phyloP scores from a whole-genome alignment of 2,888 invertebrate species.

The Drosophila gaucha region DNA sequence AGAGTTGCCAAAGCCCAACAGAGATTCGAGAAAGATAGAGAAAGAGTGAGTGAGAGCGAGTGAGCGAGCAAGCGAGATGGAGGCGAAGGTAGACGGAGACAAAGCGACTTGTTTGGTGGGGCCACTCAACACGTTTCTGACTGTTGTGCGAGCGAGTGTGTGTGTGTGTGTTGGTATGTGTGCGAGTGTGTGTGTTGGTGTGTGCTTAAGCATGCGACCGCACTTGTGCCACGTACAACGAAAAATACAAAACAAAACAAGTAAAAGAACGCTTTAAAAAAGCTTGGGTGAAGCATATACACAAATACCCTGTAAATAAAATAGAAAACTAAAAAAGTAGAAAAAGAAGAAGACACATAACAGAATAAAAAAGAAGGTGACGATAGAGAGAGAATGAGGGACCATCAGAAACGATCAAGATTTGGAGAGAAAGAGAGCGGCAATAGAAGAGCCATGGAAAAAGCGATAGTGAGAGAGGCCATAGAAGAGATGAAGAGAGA shows the following conservation, averaged over 20 bases:
- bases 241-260: slow-evolving; percentile 54
- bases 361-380: background rate
- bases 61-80: slow-evolving; percentile 16
- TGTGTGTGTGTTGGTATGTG: slow-evolving; percentile 33
- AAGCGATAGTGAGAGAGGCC: background rate
- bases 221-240: slow-evolving; percentile 79
- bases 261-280: slow-evolving; percentile 34
- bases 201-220: slow-evolving; percentile 79
- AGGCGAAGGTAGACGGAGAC: slow-evolving; percentile 44
- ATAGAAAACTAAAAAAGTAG: background rate
- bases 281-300: background rate
- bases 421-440: too few relatives aligned
- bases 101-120: slow-evolving; percentile 61
- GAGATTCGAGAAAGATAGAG: slow-evolving; percentile 48
- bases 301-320: slow-evolving; percentile 34
- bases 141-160: slow-evolving; percentile 31
- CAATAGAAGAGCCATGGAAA: too few relatives aligned
- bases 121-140: slow-evolving; percentile 77
- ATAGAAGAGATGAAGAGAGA: too few relatives aligned
- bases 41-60: slow-evolving; percentile 27
- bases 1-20: slow-evolving; percentile 39
- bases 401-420: too few relatives aligned
- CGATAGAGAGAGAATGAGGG: background rate
- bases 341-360: background rate
- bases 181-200: slow-evolving; percentile 43